Base-by-base conservation (phyloP, 2,797 vertebrate genomes). In the Falco rusticolus region DNA sequence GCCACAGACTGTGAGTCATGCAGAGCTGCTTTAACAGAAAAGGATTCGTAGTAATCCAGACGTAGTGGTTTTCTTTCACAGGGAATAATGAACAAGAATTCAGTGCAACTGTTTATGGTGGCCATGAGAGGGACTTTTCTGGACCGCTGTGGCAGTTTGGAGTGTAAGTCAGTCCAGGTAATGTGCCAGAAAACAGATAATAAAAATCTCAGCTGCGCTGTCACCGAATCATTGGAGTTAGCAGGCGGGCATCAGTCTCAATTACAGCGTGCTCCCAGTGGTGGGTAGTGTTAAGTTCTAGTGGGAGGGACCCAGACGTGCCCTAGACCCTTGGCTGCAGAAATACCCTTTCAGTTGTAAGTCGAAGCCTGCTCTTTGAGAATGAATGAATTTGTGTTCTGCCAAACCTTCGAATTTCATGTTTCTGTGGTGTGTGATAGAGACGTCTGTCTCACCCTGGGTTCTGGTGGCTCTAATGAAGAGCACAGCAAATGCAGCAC, bases 161-260 rank as follows among this genome's bases (percentile, higher is more conserved):
- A 47, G 12, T 77, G 22, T 68, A 94, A 87, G 53, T 90, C 77
- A 84, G 54, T 39, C 41, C 50, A 71, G 76, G 89, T 95, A 95
- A 79, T 75, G 34, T 87, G 70, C 83, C 83, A 86, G 83, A 84
- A 97, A 91, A 63, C 54, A 93, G 89, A 81, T 50, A 85, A 94
- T 90, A 84, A 91, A 82, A 72, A 80, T 88, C 93, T 79, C 66
- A 84, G 51, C 63, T 69, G 43, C 0, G 6, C 78, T 69, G 66
- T 79, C 84, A 76, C 34, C 74, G 81, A 76, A 43, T 56, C 74
- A 60, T 45, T 87, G 70, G 43, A 87, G 47, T 86, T 90, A 93
- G 70, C 50, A 79, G 85, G 15, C 20, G 19, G 34, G 66, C 60
- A 91, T 90, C 24, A n/a, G 64, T 87, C 66, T 90, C 88, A 68